Evolutionary conservation across 2,113 vertebrate species (phyloP).

Genomic region (Morone saxatilis): DNA sequence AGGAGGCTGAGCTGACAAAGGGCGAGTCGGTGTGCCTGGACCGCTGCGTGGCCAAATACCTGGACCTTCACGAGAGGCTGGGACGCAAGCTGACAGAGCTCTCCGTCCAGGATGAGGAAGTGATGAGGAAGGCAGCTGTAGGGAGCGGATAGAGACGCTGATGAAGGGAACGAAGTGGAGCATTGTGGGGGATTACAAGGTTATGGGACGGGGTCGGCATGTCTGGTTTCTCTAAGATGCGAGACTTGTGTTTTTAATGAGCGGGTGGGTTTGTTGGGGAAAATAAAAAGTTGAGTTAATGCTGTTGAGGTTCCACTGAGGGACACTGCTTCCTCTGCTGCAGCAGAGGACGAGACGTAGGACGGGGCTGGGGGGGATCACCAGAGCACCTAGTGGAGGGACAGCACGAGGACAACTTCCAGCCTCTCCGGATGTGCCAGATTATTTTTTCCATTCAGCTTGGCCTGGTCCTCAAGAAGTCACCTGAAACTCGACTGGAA

Average conservation of each 20-base stretch:
- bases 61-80: slow-evolving; percentile 95
- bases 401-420: background rate
- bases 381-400: background rate
- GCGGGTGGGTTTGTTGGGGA: slow-evolving; percentile 15
- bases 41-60: slow-evolving; percentile 97
- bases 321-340: slow-evolving; percentile 25
- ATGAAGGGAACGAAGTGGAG: background rate
- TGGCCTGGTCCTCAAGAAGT: background rate
- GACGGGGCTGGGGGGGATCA: background rate
- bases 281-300: slow-evolving; percentile 9
- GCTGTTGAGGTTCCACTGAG: slow-evolving; percentile 27
- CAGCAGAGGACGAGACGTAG: background rate
- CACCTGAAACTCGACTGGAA: slow-evolving; percentile 3
- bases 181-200: background rate
- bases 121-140: slow-evolving; percentile 90
- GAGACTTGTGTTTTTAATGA: slow-evolving; percentile 44
- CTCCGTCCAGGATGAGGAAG: slow-evolving; percentile 94
- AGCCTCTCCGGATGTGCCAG: slow-evolving; percentile 8
- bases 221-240: slow-evolving; percentile 7
- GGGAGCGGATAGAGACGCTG: slow-evolving; percentile 73
- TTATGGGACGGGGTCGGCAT: slow-evolving; percentile 2
- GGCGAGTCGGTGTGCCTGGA: slow-evolving; percentile 96
- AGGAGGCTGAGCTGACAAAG: slow-evolving; percentile 95
- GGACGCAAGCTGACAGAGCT: slow-evolving; percentile 95
- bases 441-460: background rate